Base-by-base conservation (phyloP, 2,797 vertebrate species). In the Craterocephalus amniculus region DNA sequence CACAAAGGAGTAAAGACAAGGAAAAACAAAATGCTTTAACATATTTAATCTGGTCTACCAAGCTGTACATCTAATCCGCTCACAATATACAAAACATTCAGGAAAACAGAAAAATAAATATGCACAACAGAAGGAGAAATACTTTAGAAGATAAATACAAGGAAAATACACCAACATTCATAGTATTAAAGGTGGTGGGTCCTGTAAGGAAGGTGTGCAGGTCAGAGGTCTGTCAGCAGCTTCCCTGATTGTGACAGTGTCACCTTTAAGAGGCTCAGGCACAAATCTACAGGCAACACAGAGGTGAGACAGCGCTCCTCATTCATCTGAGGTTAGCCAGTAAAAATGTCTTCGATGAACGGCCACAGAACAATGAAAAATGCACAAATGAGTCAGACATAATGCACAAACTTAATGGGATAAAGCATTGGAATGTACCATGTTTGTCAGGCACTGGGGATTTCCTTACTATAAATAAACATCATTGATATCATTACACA, bases 21-120 rank as follows among this genome's bases (percentile, higher is more conserved):
- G n/a, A n/a, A n/a, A 14, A 67, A 8, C 18, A 45, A 11, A 68
- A 80, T 89, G 88, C 83, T 90, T 90, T 51, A 88, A 62, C 31
- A 84, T 73, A 80, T 89, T 92, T 93, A 85, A 86, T 90, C 76
- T 71, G 58, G 56, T 79, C 69, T 34, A 49, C 79, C 72, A 73
- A 80, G 38, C 38, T 66, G 1, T 63, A 34, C 61, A 79, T 64
- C 75, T 63, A 57, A 75, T 74, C 61, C 70, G 81, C 24, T 85
- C 59, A 83, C 83, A 71, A 40, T 63, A 64, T 90, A 93, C 84
- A 94, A 94, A 94, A 93, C 84, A 84, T 72, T 78, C 63, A 88
- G 84, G 68, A 76, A 76, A 70, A 81, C 68, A 38, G 63, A 76
- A 59, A 59, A 83, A 40, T 58, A 79, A 78, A 71, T 58, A 34